Evolutionary conservation across 2,797 vertebrate species (phyloP).

Genomic region (Schizothorax lantsangensis): DNA sequence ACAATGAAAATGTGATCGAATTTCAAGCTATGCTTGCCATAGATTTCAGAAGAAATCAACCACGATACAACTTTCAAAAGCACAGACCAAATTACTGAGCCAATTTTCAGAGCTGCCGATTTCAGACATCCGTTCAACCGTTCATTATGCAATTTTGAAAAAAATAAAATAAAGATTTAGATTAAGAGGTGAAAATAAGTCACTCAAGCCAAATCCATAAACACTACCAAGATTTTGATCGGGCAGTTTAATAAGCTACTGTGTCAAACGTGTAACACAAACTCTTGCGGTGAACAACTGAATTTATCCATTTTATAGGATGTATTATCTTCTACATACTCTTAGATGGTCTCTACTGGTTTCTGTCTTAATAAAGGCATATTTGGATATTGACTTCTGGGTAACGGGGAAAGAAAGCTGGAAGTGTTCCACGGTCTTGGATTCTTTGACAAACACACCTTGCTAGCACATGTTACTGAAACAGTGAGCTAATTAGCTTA

Average conservation of each 20-base stretch:
- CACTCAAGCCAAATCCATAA: slow-evolving; percentile 8
- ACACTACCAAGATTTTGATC: slow-evolving; percentile 2
- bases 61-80: slow-evolving; percentile 11
- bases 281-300: neutral
- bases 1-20: slow-evolving; percentile 27
- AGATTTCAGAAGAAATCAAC: slow-evolving; percentile 41
- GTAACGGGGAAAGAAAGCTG: slow-evolving; percentile 7
- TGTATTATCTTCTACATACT: neutral
- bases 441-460: slow-evolving; percentile 54
- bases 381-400: neutral
- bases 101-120: neutral
- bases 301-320: neutral
- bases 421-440: slow-evolving; percentile 20
- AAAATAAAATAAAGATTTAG: neutral
- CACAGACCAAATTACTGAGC: neutral
- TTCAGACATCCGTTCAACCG: slow-evolving; percentile 32
- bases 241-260: neutral
- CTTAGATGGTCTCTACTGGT: neutral
- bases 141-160: neutral
- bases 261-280: neutral
- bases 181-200: slow-evolving; percentile 11
- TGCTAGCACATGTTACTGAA: slow-evolving; percentile 56
- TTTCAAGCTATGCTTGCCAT: neutral
- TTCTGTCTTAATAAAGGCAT: neutral
- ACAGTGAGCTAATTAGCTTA: slow-evolving; percentile 46